phyloP scores from a whole-genome alignment of 2,888 invertebrate genomes.

The Microplitis manilae region DNA sequence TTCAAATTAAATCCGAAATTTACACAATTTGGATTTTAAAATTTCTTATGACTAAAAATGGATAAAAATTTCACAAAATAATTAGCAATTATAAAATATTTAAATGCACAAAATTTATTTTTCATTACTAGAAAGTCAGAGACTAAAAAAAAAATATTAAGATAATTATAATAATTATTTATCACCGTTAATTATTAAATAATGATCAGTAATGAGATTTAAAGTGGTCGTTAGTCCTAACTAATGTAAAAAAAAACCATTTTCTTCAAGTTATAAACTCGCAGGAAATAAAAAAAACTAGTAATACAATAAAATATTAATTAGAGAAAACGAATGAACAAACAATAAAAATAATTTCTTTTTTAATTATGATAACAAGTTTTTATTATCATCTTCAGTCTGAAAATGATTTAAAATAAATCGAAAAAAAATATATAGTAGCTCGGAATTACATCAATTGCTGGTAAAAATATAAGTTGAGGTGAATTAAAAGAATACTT shows the following conservation, averaged over 20 bases:
- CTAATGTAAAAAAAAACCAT: not conserved
- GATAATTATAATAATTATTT: not conserved
- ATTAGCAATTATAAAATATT: too few relatives aligned
- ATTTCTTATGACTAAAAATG: too few relatives aligned
- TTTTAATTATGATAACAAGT: slow-evolving; percentile 31
- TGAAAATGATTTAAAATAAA: slow-evolving; percentile 30
- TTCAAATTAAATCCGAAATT: too few relatives aligned
- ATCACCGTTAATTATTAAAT: not conserved
- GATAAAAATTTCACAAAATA: too few relatives aligned
- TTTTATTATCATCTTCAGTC: slow-evolving; percentile 38
- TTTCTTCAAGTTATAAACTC: not conserved
- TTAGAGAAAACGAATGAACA: not conserved
- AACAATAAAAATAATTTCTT: slow-evolving; percentile 15
- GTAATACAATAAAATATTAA: not conserved
- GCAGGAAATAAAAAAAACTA: not conserved
- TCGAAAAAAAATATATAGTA: slow-evolving; percentile 15
- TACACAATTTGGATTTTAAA: too few relatives aligned
- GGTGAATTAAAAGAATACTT: slow-evolving; percentile 18
- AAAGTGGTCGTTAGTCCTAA: not conserved
- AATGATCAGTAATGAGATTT: not conserved
- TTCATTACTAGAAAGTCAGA: not conserved
- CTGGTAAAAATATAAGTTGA: slow-evolving; percentile 23
- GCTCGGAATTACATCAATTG: slow-evolving; percentile 16
- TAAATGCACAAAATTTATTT: too few relatives aligned
- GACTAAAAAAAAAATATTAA: not conserved